These are phyloP conservation scores for Synanthedon andrenaeformis DNA, from an alignment of 2,888 invertebrate genomes.

Conservation along the genomic window DNA sequence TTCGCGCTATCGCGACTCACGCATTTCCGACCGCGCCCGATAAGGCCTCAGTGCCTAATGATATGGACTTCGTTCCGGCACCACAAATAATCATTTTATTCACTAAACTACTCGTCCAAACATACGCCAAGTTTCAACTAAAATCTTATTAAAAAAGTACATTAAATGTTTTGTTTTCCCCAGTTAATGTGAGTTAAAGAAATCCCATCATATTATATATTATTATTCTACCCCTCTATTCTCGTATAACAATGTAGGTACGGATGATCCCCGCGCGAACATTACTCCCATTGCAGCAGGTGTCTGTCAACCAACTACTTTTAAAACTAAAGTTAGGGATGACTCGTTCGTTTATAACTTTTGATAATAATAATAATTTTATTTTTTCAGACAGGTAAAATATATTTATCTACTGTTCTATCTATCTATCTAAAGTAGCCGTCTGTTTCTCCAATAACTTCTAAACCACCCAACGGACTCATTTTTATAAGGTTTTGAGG, in stretches of 20 bases:
- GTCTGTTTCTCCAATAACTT: too few relatives aligned
- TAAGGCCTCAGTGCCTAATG: slow-evolving; percentile 45
- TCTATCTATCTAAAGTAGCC: background rate
- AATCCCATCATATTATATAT: slow-evolving; percentile 14
- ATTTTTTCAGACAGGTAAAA: too few relatives aligned
- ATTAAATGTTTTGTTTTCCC: too few relatives aligned
- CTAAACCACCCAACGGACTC: too few relatives aligned
- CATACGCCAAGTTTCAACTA: background rate
- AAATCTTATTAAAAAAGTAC: too few relatives aligned
- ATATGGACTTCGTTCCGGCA: slow-evolving; percentile 26
- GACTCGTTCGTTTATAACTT: too few relatives aligned
- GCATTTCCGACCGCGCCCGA: slow-evolving; percentile 70
- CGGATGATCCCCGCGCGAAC: slow-evolving; percentile 17
- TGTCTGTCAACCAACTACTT: slow-evolving; percentile 17
- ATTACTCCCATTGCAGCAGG: slow-evolving; percentile 10
- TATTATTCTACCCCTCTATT: slow-evolving; percentile 19
- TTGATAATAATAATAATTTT: too few relatives aligned
- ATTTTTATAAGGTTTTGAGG: too few relatives aligned
- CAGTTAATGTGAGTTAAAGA: too few relatives aligned
- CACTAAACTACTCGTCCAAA: background rate
- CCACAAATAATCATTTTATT: background rate
- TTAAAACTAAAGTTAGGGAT: background rate
- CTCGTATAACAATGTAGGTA: slow-evolving; percentile 10
- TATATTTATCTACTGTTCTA: too few relatives aligned
- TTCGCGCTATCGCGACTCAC: slow-evolving; percentile 65